Conservation (phyloP, 2,888 invertebrate species). For the Aspidiotus destructor region DNA sequence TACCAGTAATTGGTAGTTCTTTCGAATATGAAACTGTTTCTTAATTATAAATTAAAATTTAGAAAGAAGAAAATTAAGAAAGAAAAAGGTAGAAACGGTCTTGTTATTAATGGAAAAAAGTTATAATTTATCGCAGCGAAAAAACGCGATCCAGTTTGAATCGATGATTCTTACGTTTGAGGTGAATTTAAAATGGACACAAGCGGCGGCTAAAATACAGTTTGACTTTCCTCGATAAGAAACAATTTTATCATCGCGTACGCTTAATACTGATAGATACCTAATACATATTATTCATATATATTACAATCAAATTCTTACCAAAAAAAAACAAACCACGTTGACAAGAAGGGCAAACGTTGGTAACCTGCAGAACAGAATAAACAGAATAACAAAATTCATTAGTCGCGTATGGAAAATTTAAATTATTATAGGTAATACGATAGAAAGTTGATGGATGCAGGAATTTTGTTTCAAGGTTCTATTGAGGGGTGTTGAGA, state of each 20-base stretch:
- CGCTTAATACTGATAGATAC: too few species aligned
- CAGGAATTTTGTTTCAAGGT: too few species aligned
- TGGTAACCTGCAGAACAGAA: constrained; percentile 64
- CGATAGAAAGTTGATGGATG: too few species aligned
- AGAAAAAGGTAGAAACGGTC: not conserved
- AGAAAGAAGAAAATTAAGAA: too few species aligned
- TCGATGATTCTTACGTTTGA: not conserved
- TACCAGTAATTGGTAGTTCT: too few species aligned
- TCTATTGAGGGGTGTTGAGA: too few species aligned
- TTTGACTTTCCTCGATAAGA: not conserved
- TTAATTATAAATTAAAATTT: too few species aligned
- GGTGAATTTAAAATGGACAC: not conserved
- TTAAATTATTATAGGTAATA: not conserved
- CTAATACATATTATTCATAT: too few species aligned
- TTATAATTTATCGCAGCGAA: not conserved
- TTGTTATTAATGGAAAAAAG: not conserved
- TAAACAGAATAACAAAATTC: constrained; percentile 9
- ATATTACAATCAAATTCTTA: constrained; percentile 46
- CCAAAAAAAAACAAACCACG: constrained; percentile 84
- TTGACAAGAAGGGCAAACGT: constrained; percentile 83
- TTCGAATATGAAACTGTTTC: too few species aligned
- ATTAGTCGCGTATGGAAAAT: constrained; percentile 7
- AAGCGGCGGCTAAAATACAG: not conserved
- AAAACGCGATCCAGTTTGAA: not conserved
- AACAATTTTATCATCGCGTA: too few species aligned